phyloP scores from a whole-genome alignment of 2,888 invertebrate species.

The Hoplodrina ambigua region DNA sequence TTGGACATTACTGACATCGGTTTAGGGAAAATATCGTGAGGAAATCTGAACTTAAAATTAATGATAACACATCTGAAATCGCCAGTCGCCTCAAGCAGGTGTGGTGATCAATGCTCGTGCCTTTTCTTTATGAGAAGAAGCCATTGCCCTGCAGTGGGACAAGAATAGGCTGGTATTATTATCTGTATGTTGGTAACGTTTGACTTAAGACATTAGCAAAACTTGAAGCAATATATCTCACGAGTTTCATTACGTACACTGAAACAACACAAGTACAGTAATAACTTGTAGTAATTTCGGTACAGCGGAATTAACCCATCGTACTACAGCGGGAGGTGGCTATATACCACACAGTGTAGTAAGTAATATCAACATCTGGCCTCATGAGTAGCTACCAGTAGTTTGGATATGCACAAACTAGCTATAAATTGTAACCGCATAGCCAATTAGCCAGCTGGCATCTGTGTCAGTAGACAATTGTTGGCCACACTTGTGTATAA shows the following conservation, averaged over 20 bases:
- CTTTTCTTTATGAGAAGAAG: too few relatives aligned
- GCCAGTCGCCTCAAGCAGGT: too few relatives aligned
- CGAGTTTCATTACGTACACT: constrained; percentile 20
- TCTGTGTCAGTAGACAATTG: constrained; percentile 58
- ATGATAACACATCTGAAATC: too few relatives aligned
- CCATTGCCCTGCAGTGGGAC: too few relatives aligned
- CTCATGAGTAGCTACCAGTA: constrained; percentile 44
- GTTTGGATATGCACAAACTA: constrained; percentile 50
- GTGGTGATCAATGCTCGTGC: too few relatives aligned
- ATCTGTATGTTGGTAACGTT: background rate
- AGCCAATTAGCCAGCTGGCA: constrained; percentile 65
- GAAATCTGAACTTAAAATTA: too few relatives aligned
- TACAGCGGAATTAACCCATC: constrained; percentile 48
- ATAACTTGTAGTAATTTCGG: constrained; percentile 37
- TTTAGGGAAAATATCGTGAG: too few relatives aligned
- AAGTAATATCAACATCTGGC: constrained; percentile 56
- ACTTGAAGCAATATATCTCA: constrained; percentile 26
- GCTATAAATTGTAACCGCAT: constrained; percentile 60
- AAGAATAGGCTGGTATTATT: too few relatives aligned
- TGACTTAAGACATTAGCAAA: constrained; percentile 6
- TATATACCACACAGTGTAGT: constrained; percentile 17
- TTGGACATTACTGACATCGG: too few relatives aligned
- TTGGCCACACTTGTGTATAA: constrained; percentile 30
- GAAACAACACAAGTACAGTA: constrained; percentile 23
- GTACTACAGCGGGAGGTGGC: background rate